Conservation (phyloP, 2,888 invertebrate species). For the Agrochola lota region DNA sequence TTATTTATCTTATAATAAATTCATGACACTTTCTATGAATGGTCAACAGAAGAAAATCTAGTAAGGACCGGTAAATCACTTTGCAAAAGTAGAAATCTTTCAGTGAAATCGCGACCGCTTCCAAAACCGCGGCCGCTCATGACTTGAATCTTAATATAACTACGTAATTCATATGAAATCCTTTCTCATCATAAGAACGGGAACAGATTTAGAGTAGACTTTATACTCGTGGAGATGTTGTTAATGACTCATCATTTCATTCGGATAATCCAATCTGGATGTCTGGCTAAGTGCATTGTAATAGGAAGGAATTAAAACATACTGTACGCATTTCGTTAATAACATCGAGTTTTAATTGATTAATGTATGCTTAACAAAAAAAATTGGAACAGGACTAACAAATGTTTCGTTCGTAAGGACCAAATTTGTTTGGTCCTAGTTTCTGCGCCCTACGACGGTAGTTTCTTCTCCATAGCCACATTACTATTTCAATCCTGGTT, state of each 20-base stretch:
- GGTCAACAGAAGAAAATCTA: not conserved
- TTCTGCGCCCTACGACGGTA: not conserved
- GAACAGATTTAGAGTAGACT: constrained; percentile 57
- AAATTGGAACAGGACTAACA: not conserved
- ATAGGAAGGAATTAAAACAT: constrained; percentile 7
- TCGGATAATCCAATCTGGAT: constrained; percentile 39
- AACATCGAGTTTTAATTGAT: constrained; percentile 1
- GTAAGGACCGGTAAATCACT: not conserved
- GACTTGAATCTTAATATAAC: constrained; percentile 6
- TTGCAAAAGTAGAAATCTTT: not conserved
- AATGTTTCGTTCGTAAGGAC: not conserved
- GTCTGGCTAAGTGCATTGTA: constrained; percentile 48
- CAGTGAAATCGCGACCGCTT: not conserved
- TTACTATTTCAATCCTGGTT: not conserved
- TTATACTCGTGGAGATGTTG: constrained; percentile 30
- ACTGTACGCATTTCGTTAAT: not conserved
- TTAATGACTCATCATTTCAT: constrained; percentile 58
- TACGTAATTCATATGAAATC: constrained; percentile 63
- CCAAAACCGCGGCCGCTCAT: constrained; percentile 19
- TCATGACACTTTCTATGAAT: not conserved
- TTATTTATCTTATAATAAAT: not conserved
- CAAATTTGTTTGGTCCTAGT: not conserved
- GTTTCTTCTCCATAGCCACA: not conserved
- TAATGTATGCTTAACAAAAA: not conserved
- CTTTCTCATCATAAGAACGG: constrained; percentile 61